Base-by-base conservation (phyloP, 2,113 vertebrate genomes). In the Carettochelys insculpta region DNA sequence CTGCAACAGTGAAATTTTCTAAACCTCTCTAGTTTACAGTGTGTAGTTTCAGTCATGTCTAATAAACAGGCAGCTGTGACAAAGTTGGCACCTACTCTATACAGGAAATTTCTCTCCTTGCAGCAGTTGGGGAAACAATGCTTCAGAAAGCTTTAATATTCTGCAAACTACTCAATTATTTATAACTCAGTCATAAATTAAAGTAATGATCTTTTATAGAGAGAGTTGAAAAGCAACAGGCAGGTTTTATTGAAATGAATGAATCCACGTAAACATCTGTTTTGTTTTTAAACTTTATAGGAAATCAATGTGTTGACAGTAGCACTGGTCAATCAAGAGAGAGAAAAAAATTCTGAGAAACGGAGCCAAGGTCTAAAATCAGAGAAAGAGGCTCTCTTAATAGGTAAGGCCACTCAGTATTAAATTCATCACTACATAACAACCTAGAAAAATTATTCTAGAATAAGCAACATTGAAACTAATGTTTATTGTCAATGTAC, bases 371-470 rank as follows among this genome's bases (percentile, higher is more conserved):
- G 98, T 85, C 96, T 98, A 86, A 98, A 98, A 95, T 98, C 98
- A 81, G 98, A 99, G 89, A 99, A 98, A 92, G 98, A 99, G 95
- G 98, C 98, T 73, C 97, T 99, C 34, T 96, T 99, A 93, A 98
- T 99, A 91, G 98, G 98, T 99, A 98, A 98, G 97, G 87, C 71
- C 85, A 88, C 19, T 47, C 41, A 41, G 75, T 86, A 90, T 25
- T 75, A 48, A 77, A 6, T 53, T 53, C 27, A 73, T 31, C 17
- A 61, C 43, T 29, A 14, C 47, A 24, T 45, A 8, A 48, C 51
- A 77, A 83, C 48, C 5, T 8, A 51, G 19, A 34, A 12, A 54
- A 19, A 34, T 38, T 78, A 6, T 87, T 6, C 51, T 58, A 88
- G 81, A 90, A 77, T 11, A 82, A 93, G 82, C 88, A 34, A 20